Conservation (phyloP, 2,797 vertebrate species). For the Anolis apletophallus region DNA sequence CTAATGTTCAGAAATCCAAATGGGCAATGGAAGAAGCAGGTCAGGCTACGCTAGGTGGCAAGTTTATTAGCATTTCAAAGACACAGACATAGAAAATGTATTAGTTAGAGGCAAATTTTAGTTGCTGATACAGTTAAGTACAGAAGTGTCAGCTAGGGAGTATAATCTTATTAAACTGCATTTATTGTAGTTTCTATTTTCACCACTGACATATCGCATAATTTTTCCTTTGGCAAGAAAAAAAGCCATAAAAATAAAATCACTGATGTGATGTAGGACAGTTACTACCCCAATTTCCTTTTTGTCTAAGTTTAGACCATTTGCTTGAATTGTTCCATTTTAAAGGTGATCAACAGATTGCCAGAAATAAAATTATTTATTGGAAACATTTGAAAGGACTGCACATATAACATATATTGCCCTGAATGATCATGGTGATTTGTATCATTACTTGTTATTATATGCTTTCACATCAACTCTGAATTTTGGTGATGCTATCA, state of each 20-base stretch:
- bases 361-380: neutral
- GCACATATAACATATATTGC: neutral
- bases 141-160: neutral
- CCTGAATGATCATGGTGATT: no score
- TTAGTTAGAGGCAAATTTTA: conserved; percentile 22
- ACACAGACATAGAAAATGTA: neutral
- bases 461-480: no score
- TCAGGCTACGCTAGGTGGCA: conserved; percentile 24
- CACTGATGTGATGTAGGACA: no score
- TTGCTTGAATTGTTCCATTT: neutral
- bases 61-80: conserved; percentile 38
- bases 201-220: neutral
- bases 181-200: conserved; percentile 4
- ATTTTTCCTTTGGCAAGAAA: neutral
- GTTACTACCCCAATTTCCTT: neutral
- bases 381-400: neutral
- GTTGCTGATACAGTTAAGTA: neutral
- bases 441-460: no score
- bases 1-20: conserved; percentile 17
- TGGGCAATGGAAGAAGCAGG: conserved; percentile 17
- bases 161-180: conserved; percentile 1
- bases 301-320: neutral
- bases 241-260: neutral
- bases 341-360: neutral
- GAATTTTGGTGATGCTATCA: no score